These are phyloP conservation scores for Hydrophis major DNA, from an alignment of 2,797 vertebrate species.

Conservation along the genomic window DNA sequence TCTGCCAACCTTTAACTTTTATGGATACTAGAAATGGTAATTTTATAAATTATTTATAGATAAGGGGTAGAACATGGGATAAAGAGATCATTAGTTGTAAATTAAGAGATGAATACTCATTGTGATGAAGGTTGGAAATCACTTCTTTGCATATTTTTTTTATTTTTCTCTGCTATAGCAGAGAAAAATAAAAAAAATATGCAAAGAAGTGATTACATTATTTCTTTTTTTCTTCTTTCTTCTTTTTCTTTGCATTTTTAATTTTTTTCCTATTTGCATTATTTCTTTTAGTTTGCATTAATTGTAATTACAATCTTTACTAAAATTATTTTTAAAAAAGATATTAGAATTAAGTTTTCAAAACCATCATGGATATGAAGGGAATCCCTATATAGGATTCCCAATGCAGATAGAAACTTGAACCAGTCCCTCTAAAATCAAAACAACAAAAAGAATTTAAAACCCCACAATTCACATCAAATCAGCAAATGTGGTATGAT, in stretches of 20 bases:
- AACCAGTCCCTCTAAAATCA: neutral
- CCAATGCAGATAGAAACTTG: neutral
- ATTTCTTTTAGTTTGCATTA: neutral
- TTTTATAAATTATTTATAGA: neutral
- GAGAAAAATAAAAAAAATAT: too few relatives aligned
- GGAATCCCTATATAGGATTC: neutral
- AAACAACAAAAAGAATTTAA: constrained; percentile 11
- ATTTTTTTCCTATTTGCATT: neutral
- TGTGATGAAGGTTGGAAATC: neutral
- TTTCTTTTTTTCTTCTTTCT: too few relatives aligned
- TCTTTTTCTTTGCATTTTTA: neutral
- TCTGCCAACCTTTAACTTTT: neutral
- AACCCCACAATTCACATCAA: constrained; percentile 37
- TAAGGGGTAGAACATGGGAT: neutral
- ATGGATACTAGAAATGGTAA: neutral
- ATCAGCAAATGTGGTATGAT: constrained; percentile 34
- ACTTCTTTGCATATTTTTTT: neutral
- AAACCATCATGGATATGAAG: neutral
- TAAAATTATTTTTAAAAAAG: neutral
- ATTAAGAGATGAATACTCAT: neutral
- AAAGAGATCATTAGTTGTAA: neutral
- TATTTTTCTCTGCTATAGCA: neutral
- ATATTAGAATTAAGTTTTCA: constrained; percentile 5
- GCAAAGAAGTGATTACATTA: too few relatives aligned
- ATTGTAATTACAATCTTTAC: neutral